Conservation (phyloP, 2,113 vertebrate species). For the Elanoides forficatus region DNA sequence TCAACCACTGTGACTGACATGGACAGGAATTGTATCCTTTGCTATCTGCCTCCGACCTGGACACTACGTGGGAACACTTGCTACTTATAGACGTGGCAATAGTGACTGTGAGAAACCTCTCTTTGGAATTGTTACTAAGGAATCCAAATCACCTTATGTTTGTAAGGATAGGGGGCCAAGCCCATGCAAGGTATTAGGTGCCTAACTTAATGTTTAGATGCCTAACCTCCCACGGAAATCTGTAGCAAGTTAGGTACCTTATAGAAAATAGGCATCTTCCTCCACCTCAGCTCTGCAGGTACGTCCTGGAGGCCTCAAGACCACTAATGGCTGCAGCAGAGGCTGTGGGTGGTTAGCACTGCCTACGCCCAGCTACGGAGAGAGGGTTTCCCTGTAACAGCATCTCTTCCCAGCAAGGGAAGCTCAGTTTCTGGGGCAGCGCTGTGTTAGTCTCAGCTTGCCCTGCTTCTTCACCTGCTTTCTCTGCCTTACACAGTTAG, state of each 20-base stretch:
- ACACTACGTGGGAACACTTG: neutral
- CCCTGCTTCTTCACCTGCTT: neutral
- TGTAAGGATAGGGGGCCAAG: neutral
- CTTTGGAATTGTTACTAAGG: neutral
- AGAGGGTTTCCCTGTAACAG: accelerated
- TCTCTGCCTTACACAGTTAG: neutral
- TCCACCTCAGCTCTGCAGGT: neutral
- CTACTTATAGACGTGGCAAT: neutral
- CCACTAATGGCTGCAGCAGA: neutral
- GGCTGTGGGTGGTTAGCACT: neutral
- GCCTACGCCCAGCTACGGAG: accelerated
- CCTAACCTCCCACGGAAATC: neutral
- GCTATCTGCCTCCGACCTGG: neutral
- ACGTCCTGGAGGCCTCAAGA: neutral
- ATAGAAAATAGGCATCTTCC: neutral
- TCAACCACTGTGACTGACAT: neutral
- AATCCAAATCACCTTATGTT: neutral
- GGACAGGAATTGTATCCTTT: neutral
- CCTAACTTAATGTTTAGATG: neutral
- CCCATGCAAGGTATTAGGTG: neutral
- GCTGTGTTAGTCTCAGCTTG: neutral
- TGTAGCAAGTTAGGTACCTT: neutral
- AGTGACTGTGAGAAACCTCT: neutral
- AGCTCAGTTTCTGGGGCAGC: neutral
- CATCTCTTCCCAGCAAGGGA: neutral